Percentiles rank a stretch among this genome's conserved stretches.
These are phyloP conservation scores for Polylopha cassiicola DNA, from an alignment of 2,888 invertebrate species.

Conservation along the genomic window DNA sequence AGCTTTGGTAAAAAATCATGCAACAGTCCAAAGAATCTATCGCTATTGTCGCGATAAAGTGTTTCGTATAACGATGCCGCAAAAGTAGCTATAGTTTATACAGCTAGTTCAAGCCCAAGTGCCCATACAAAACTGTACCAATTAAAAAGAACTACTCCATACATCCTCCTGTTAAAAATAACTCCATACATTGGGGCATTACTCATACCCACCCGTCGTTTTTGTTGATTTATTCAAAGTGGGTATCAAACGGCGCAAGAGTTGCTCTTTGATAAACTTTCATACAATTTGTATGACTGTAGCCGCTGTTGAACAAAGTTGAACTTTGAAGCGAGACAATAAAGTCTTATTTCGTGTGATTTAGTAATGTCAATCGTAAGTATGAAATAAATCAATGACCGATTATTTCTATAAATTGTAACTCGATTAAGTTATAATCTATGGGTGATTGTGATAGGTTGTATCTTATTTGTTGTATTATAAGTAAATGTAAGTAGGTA, in stretches of 20 bases:
- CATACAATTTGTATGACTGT: slow-evolving; percentile 67
- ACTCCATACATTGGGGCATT: slow-evolving; percentile 56
- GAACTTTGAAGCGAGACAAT: slow-evolving; percentile 20
- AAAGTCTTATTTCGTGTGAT: slow-evolving; percentile 29
- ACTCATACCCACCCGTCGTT: slow-evolving; percentile 72
- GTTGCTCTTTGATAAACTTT: slow-evolving; percentile 64
- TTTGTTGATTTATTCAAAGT: slow-evolving; percentile 75
- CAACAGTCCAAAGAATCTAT: no score
- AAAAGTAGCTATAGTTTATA: slow-evolving; percentile 32
- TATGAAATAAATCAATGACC: slow-evolving; percentile 67
- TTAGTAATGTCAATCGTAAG: slow-evolving; percentile 25
- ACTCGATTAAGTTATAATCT: slow-evolving; percentile 75
- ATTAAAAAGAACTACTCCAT: slow-evolving; percentile 31
- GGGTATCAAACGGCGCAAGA: slow-evolving; percentile 61
- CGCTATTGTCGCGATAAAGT: no score
- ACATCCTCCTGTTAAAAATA: slow-evolving; percentile 37
- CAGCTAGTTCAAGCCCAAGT: slow-evolving; percentile 2
- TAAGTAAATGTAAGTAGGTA: slow-evolving; percentile 19
- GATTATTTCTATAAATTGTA: slow-evolving; percentile 76
- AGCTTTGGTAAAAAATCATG: no score
- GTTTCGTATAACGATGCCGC: no score
- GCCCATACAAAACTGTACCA: slow-evolving; percentile 9
- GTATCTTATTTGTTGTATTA: slow-evolving; percentile 28
- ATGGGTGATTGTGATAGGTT: slow-evolving; percentile 55
- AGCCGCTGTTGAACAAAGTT: slow-evolving; percentile 29